phyloP scores from a whole-genome alignment of 2,113 vertebrate genomes.

The Oryzias javanicus region DNA sequence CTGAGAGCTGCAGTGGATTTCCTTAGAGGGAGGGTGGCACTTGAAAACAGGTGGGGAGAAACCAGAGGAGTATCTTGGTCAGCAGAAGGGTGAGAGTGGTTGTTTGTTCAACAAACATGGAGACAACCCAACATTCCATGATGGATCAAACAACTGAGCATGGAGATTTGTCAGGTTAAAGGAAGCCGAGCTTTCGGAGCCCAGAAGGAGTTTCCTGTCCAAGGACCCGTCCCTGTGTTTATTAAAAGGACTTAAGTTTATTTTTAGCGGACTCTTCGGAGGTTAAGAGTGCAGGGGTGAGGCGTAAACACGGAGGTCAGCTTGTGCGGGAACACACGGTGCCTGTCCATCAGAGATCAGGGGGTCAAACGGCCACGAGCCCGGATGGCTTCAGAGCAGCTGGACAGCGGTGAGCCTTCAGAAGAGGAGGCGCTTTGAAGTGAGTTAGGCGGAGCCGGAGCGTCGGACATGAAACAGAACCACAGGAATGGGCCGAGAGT shows the following conservation, averaged over 20 bases:
- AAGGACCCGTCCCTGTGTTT: conserved; percentile 12
- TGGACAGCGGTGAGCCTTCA: conserved; percentile 52
- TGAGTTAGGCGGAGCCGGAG: conserved; percentile 42
- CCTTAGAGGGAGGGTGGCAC: conserved; percentile 17
- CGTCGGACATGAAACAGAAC: conserved; percentile 73
- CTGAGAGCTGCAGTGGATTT: conserved; percentile 34
- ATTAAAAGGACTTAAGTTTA: conserved; percentile 17
- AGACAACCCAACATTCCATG: conserved; percentile 2
- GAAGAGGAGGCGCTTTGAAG: conserved; percentile 55
- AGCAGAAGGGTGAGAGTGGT: conserved; percentile 27
- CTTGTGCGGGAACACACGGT: conserved; percentile 53
- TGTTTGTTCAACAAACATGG: not conserved
- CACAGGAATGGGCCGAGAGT: conserved; percentile 77
- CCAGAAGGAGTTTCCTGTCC: too few species aligned
- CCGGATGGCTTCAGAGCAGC: conserved; percentile 61
- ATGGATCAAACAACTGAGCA: conserved; percentile 3
- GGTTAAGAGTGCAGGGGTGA: conserved; percentile 21
- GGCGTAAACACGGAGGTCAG: conserved; percentile 45
- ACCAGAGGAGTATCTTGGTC: conserved; percentile 28
- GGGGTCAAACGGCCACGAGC: conserved; percentile 62
- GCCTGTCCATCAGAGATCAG: conserved; percentile 46
- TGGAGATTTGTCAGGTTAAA: not conserved
- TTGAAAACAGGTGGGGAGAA: conserved; percentile 20
- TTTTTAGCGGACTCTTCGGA: conserved; percentile 47
- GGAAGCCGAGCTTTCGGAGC: too few species aligned